Conservation (phyloP, 2,888 invertebrate species). For the Amiota communis region DNA sequence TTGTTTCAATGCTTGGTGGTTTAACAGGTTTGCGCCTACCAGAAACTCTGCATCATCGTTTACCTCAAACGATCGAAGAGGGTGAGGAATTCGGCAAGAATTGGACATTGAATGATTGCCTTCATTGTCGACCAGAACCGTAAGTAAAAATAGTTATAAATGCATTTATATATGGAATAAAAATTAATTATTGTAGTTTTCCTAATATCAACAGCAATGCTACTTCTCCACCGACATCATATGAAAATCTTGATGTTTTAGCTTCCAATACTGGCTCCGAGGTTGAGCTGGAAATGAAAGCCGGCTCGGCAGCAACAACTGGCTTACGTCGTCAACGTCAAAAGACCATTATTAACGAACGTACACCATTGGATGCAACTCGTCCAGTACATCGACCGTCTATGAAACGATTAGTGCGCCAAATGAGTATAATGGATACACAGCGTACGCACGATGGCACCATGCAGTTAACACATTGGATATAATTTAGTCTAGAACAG, state of each 20-base stretch:
- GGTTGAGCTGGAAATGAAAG: conserved; percentile 63
- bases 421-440: conserved; percentile 87
- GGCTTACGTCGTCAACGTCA: conserved; percentile 58
- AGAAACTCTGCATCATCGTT: conserved; percentile 86
- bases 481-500: conserved; percentile 73
- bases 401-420: conserved; percentile 82
- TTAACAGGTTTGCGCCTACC: conserved; percentile 86
- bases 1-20: conserved; percentile 86
- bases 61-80: conserved; percentile 91
- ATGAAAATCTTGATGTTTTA: conserved; percentile 82
- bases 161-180: background rate
- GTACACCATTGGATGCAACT: conserved; percentile 69
- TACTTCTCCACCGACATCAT: conserved; percentile 76
- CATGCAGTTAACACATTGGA: conserved; percentile 91
- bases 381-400: conserved; percentile 74
- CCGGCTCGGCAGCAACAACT: conserved; percentile 59
- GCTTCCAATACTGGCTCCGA: conserved; percentile 70
- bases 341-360: conserved; percentile 68
- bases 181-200: background rate
- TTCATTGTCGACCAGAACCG: conserved; percentile 81
- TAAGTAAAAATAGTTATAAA: conserved; percentile 63
- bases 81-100: conserved; percentile 90
- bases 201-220: conserved; percentile 40
- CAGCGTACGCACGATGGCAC: conserved; percentile 85
- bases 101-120: conserved; percentile 84